These are phyloP conservation scores for Calliphora vicina DNA, from an alignment of 1,140 invertebrate species.

Conservation along the genomic window DNA sequence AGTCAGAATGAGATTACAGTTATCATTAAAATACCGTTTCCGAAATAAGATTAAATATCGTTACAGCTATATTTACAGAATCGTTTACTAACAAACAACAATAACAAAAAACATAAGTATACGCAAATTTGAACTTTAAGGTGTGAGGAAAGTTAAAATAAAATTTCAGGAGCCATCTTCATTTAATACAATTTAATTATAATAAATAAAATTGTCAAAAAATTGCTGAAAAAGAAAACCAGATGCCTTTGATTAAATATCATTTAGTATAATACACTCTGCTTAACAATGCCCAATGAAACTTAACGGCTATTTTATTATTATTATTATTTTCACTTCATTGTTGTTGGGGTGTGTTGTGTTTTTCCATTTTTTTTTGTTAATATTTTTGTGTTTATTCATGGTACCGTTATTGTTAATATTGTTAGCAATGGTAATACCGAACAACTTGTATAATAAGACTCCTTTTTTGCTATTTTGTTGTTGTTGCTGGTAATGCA, in stretches of 20 bases:
- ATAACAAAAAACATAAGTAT: too few relatives aligned
- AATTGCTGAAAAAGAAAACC: too few relatives aligned
- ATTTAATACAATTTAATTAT: too few relatives aligned
- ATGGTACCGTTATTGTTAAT: background rate
- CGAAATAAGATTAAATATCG: too few relatives aligned
- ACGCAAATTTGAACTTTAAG: too few relatives aligned
- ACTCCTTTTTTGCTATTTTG: background rate
- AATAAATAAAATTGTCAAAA: too few relatives aligned
- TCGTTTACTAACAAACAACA: too few relatives aligned
- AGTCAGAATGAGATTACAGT: too few relatives aligned
- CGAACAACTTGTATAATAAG: background rate
- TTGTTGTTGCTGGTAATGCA: background rate
- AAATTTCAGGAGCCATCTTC: too few relatives aligned
- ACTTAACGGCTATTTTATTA: slow-evolving; percentile 14
- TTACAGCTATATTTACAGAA: too few relatives aligned
- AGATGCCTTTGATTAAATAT: background rate
- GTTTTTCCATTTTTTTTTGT: background rate
- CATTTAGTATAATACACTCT: background rate
- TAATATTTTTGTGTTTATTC: background rate
- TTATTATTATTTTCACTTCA: background rate
- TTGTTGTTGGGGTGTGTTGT: background rate
- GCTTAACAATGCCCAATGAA: slow-evolving; percentile 21
- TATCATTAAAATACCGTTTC: too few relatives aligned
- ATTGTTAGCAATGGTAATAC: background rate
- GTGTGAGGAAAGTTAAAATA: too few relatives aligned